Evolutionary conservation across 2,113 vertebrate species (phyloP), one percentile per base, ranked within the genome.

Genomic region (Sander vitreus): DNA sequence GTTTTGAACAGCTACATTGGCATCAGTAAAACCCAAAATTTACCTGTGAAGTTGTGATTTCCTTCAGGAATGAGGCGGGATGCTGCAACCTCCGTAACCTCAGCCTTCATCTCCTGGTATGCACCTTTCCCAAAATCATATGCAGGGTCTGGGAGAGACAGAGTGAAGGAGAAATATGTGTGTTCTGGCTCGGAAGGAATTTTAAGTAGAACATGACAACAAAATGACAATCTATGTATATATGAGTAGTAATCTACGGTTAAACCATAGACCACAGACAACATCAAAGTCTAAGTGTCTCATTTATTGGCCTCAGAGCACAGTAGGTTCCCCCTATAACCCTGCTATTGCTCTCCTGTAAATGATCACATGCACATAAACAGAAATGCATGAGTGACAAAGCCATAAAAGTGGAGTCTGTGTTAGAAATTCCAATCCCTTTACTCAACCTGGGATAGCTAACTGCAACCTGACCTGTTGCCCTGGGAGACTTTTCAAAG

Each of bases 81-180:
- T 48, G 95, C 96, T 8, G 96, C 93, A 39, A 98, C 84, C 87
- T 97, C 96, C 0, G 94, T 96, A 67, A 96, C 91, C 85, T 97
- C 96, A 3, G 97, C 97, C 88, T 97, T 97, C 93, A 98, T 90
- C 91, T 99, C 97, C 91, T 97, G 97, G 76, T 93, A 93, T 0
- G 93, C 93, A 95, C 67, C 91, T 55, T 73, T 95, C 0, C 94
- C 92, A 1, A 85, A 65, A 47, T 93, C 91, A 95, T 95, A 94
- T 21, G 70, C 71, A 1, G 90, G 83, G 30, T 93, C 93, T 96
- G 33, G 5, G 5, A 62, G 60, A 53, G 5, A 69, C 1, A 27
- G 16, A 45, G 48, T 8, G 15, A 50, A 9, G 9, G 2, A 54
- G 14, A 68, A 33, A 50, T 8, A 12, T 23, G 3, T 55, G 18